phyloP scores from a whole-genome alignment of 2,797 vertebrate genomes.

The Phrynocephalus forsythii region DNA sequence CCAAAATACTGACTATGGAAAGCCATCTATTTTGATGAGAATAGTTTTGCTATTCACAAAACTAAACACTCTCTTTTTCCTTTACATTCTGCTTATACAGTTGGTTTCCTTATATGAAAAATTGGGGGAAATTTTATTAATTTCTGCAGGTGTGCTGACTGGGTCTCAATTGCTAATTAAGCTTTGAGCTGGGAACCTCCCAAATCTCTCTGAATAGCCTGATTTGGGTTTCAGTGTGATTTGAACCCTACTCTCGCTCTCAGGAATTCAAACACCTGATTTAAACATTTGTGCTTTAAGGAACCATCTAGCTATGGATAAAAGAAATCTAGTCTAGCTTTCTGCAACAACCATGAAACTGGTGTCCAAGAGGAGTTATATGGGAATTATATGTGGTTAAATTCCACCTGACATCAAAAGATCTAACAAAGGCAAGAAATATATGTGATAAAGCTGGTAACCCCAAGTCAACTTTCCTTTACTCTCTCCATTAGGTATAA shows the following conservation, averaged over 20 bases:
- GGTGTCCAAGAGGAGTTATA: background rate
- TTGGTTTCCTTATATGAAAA: background rate
- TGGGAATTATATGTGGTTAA: background rate
- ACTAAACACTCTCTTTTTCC: background rate
- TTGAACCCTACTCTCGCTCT: background rate
- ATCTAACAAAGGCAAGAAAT: background rate
- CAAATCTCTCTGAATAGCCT: background rate
- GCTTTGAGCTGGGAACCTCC: background rate
- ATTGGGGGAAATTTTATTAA: background rate
- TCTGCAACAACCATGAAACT: background rate
- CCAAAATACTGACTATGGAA: background rate
- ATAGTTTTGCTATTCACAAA: background rate
- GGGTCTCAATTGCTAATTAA: background rate
- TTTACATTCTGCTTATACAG: background rate
- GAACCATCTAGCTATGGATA: background rate
- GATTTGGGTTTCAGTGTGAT: background rate
- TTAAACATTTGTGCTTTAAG: background rate
- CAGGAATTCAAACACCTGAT: background rate
- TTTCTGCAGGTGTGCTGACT: background rate
- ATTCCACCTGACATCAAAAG: background rate
- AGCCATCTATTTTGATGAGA: background rate
- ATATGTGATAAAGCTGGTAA: background rate
- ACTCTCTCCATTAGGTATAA: background rate
- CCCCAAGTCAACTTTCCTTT: background rate
- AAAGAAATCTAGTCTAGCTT: background rate